Conservation (phyloP, 2,113 vertebrate species). For the Myotis yumanensis region DNA sequence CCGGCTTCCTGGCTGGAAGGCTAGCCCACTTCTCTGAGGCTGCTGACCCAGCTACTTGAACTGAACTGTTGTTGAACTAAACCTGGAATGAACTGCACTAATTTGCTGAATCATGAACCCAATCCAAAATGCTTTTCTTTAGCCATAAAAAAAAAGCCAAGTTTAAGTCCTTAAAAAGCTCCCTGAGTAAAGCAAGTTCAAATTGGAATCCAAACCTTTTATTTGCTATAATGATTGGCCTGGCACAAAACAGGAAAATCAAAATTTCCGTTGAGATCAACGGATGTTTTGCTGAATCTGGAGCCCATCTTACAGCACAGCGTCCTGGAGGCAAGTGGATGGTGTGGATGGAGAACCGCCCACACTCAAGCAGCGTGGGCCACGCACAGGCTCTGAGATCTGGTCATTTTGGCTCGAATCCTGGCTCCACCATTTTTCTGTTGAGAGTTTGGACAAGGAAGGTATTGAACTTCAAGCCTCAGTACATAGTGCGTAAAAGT, state of each 20-base stretch:
- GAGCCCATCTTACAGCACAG: neutral
- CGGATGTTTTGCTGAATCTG: neutral
- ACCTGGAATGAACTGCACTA: neutral
- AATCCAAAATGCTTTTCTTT: constrained; percentile 18
- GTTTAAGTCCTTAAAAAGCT: constrained; percentile 37
- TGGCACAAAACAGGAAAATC: neutral
- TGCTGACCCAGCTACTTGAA: constrained; percentile 57
- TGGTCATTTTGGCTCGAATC: neutral
- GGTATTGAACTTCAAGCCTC: neutral
- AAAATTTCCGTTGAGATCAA: neutral
- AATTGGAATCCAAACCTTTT: neutral
- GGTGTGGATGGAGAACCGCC: neutral
- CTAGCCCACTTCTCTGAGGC: neutral
- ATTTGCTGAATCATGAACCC: constrained; percentile 42
- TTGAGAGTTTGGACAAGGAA: neutral
- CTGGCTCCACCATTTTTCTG: neutral
- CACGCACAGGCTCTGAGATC: neutral
- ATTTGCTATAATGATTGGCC: neutral
- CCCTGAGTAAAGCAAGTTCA: constrained; percentile 18
- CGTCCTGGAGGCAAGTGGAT: neutral
- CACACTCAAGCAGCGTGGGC: accelerated
- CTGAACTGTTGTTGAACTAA: constrained; percentile 17
- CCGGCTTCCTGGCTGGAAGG: neutral
- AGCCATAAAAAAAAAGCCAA: constrained; percentile 20
- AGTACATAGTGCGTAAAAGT: neutral